Evolutionary conservation across 2,888 invertebrate genomes (phyloP), one percentile per base, ranked within the genome.

Genomic region (Caenorhabditis macrosperma): DNA sequence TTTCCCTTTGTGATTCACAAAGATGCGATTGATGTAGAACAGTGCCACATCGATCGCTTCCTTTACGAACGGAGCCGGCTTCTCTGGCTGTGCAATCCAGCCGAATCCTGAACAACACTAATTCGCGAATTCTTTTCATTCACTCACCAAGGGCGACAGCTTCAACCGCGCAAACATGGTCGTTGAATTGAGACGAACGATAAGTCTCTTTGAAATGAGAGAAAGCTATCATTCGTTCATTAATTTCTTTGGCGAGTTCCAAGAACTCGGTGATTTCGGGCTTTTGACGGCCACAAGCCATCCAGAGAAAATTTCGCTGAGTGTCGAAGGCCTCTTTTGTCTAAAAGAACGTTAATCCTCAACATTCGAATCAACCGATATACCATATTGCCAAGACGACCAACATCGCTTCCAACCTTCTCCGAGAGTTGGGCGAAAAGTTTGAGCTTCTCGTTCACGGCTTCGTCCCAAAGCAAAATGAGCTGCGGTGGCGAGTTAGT

Each of bases 1-100:
- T 7, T 48, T 54, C n/a, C 28, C 38, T 30, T 75, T 67, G 52
- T 60, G 60, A 77, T 92, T 91, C 89, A 93, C 46, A 0, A 63
- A 28, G n/a, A 76, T 52, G 10, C 71, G 71, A 35, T 71, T 61
- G 12, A 59, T 95, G 92, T 96, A 99, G 92, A 98, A 99, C 92
- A 96, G 95, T 1, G 97, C 96, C 10, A 97, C 95, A 91, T 99
- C 98, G 88, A 95, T 94, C 96, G 97, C 96, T 92, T 99, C 99
- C 92, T 98, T 98, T n/a, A 99, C 94, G 91, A 95, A 96, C 0
- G 97, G 98, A 1, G 94, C 95, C 0, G 99, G 99, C 0, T 96
- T 94, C 1, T 96, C 96, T n/a, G 94, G 92, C 93, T 94, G 89
- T 98, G 44, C 61, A 0, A 71, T 54, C 71, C 61, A 71, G 17